These are phyloP conservation scores for Mythimna ferrago DNA, from an alignment of 2,888 invertebrate genomes.

Conservation along the genomic window DNA sequence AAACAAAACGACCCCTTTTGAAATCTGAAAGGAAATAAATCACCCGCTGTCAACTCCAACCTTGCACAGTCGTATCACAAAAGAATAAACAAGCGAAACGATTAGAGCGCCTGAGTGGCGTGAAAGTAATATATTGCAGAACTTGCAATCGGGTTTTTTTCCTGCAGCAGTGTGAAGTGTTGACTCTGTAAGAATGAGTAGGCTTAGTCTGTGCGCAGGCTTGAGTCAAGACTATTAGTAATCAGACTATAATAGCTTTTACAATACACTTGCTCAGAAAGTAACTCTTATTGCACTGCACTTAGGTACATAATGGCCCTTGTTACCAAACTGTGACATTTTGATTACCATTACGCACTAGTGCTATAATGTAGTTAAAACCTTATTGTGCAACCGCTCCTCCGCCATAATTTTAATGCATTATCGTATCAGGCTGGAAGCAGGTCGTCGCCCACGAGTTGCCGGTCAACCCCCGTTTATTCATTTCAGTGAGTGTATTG, in stretches of 20 bases:
- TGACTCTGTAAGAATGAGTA: slow-evolving; percentile 17
- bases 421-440: no score
- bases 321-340: no score
- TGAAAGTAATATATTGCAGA: slow-evolving; percentile 74
- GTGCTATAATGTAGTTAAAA: no score
- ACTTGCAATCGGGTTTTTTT: slow-evolving; percentile 73
- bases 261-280: no score
- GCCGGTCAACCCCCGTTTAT: no score
- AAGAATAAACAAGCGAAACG: slow-evolving; percentile 73
- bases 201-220: not conserved
- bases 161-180: slow-evolving; percentile 48
- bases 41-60: slow-evolving; percentile 45
- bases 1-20: slow-evolving; percentile 36
- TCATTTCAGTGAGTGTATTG: no score
- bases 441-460: no score
- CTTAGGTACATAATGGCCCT: no score
- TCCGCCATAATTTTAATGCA: no score
- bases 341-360: no score
- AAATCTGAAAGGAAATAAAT: slow-evolving; percentile 45
- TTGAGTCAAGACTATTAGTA: not conserved
- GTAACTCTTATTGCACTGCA: no score
- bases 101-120: slow-evolving; percentile 73
- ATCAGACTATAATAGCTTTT: not conserved
- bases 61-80: slow-evolving; percentile 61
- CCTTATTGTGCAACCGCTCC: no score